Percentiles rank a stretch among this genome's conserved stretches.
phyloP scores from a whole-genome alignment of 2,888 invertebrate genomes.

The Cantharis lateralis region DNA sequence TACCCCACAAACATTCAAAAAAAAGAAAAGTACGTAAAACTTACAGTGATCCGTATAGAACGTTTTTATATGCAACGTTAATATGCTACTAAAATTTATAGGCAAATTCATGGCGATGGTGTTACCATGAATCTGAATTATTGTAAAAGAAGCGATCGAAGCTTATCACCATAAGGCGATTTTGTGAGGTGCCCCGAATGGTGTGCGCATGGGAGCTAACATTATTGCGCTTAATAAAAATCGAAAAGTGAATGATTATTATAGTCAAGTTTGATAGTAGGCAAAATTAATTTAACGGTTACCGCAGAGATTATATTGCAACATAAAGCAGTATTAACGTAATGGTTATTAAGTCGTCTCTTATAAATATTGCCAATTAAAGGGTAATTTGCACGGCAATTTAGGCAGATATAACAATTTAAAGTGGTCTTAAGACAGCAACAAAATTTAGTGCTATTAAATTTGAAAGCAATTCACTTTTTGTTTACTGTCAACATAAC shows the following conservation, averaged over 20 bases:
- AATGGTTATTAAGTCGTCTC: slow-evolving; percentile 19
- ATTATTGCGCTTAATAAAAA: not conserved
- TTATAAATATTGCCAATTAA: slow-evolving; percentile 26
- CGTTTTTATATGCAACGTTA: not conserved
- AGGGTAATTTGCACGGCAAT: slow-evolving; percentile 19
- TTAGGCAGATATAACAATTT: slow-evolving; percentile 19
- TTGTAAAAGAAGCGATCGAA: not conserved
- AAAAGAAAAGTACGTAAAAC: too few relatives aligned
- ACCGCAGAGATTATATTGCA: slow-evolving; percentile 8
- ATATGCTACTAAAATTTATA: not conserved
- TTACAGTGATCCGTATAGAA: too few relatives aligned
- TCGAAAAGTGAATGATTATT: not conserved
- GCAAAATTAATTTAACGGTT: not conserved
- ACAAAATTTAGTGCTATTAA: slow-evolving; percentile 6
- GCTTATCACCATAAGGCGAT: not conserved
- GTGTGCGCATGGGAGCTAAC: not conserved
- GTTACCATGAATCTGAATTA: not conserved
- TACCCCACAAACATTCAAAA: too few relatives aligned
- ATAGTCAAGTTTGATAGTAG: not conserved
- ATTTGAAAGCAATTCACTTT: slow-evolving; percentile 8
- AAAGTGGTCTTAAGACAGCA: slow-evolving; percentile 16
- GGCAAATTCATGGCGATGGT: not conserved
- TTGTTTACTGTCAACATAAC: slow-evolving; percentile 1
- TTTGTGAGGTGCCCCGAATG: not conserved
- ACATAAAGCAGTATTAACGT: slow-evolving; percentile 18